phyloP scores from a whole-genome alignment of 2,888 invertebrate genomes.

The Tetragnatha montana region DNA sequence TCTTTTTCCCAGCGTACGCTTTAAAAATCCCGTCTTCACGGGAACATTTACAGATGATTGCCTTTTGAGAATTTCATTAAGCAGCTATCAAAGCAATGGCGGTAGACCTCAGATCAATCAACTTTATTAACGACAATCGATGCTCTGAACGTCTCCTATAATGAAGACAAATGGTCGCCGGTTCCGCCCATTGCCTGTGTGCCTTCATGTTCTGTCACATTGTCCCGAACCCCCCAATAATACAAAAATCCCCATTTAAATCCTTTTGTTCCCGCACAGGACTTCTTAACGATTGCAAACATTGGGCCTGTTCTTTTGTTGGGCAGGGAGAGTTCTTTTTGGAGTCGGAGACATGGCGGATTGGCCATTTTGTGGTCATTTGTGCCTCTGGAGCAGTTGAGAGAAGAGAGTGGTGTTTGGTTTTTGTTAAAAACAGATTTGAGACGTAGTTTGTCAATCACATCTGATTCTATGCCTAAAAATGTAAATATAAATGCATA shows the following conservation, averaged over 20 bases:
- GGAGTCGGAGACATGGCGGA: too few species aligned
- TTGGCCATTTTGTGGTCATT: too few species aligned
- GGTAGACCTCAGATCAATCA: conserved; percentile 67
- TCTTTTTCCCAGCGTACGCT: conserved; percentile 19
- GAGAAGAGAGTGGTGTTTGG: not conserved
- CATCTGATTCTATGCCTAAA: not conserved
- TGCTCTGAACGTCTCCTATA: conserved; percentile 60
- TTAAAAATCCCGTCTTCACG: conserved; percentile 37
- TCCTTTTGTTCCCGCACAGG: conserved; percentile 53
- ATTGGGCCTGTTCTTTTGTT: conserved; percentile 20
- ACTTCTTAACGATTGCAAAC: conserved; percentile 51
- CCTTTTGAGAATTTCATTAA: conserved; percentile 67
- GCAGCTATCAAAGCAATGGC: conserved; percentile 56
- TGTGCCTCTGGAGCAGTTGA: too few species aligned
- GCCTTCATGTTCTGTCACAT: conserved; percentile 69
- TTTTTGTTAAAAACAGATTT: not conserved
- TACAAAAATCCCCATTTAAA: conserved; percentile 68
- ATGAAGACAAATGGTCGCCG: conserved; percentile 66
- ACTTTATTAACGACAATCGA: conserved; percentile 68
- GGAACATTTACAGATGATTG: conserved; percentile 54
- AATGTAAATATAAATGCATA: not conserved
- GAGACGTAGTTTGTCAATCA: not conserved
- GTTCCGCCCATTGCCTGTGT: conserved; percentile 67
- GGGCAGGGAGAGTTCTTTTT: not conserved
- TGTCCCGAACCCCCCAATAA: conserved; percentile 52